Evolutionary conservation across 2,888 invertebrate species (phyloP).

Genomic region (Monochamus alternatus): DNA sequence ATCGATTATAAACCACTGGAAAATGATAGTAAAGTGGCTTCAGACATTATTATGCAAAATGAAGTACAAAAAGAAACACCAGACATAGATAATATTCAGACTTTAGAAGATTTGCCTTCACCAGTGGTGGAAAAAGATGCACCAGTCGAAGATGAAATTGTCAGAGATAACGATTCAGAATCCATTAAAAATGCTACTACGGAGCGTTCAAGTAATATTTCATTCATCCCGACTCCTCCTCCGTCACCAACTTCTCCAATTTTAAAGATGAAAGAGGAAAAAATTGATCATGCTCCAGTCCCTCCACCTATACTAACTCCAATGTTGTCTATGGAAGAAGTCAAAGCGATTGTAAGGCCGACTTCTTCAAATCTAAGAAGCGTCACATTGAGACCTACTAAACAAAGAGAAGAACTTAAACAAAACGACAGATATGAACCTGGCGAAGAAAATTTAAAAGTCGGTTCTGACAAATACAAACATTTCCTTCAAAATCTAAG

Average conservation of each 20-base stretch:
- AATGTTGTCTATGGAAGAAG: not conserved
- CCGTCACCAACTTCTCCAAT: constrained; percentile 31
- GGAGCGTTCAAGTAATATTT: not conserved
- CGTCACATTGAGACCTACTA: constrained; percentile 49
- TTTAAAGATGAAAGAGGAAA: constrained; percentile 6
- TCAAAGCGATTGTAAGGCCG: constrained; percentile 34
- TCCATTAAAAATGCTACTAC: not conserved
- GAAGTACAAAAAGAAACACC: constrained; percentile 23
- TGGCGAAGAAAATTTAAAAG: constrained; percentile 55
- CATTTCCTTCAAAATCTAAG: constrained; percentile 56
- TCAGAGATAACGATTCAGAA: not conserved
- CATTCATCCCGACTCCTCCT: constrained; percentile 34
- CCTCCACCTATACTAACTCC: constrained; percentile 46
- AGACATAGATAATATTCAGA: not conserved
- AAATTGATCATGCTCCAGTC: constrained; percentile 13
- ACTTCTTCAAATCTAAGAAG: constrained; percentile 48
- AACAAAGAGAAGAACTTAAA: constrained; percentile 35
- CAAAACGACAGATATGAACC: constrained; percentile 43
- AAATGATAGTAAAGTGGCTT: constrained; percentile 3
- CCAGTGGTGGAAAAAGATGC: not conserved
- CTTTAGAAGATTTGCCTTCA: constrained; percentile 25
- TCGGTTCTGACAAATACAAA: constrained; percentile 55
- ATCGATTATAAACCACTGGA: not conserved
- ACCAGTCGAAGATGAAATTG: not conserved
- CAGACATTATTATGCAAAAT: constrained; percentile 13